Base-by-base conservation (phyloP, 2,797 vertebrate genomes). In the Characodon lateralis region DNA sequence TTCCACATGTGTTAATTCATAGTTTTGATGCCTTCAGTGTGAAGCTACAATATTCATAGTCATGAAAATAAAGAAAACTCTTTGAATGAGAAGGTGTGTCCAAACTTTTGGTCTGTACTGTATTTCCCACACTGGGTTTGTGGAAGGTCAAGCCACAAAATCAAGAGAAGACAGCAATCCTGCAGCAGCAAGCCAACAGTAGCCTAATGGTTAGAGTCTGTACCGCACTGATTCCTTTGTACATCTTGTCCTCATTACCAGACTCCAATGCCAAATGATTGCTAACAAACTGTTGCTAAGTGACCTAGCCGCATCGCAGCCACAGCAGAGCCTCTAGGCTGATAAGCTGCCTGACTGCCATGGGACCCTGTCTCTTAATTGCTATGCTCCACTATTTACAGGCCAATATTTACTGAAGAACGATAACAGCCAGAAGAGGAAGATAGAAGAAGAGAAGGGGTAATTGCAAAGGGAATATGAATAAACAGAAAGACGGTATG, bases 181-280 rank as follows among this genome's bases (percentile, higher is more conserved):
- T 77, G 28, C 26, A 83, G 72, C 66, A 87, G 83, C 58, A 85
- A 86, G 48, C 81, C 75, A 79, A 91, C 87, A 72, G 90, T 88
- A 91, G 90, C 85, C 78, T 81, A 77, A 89, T 83, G 76, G 71
- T 89, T 86, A 78, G 71, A 74, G 81, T 69, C 56, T 75, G 77
- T 77, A 82, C 78, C 75, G 55, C 76, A 87, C 80, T 65, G 63
- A 85, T 85, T 80, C 71, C 72, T 31, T 71, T 79, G 69, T 80
- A 84, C 88, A 94, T 92, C 89, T 94, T 94, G 88, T 91, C 79
- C 81, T 91, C 88, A 90, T 95, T 94, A 94, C 63, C 53, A 72
- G 74, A 79, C 83, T 89, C 89, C 83, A 82, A 83, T 88, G 87
- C 85, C 88, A 89, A 58, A 88, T 92, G 93, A 92, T 73, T 78